phyloP scores from a whole-genome alignment of 2,113 vertebrate species.

The Pionites leucogaster region DNA sequence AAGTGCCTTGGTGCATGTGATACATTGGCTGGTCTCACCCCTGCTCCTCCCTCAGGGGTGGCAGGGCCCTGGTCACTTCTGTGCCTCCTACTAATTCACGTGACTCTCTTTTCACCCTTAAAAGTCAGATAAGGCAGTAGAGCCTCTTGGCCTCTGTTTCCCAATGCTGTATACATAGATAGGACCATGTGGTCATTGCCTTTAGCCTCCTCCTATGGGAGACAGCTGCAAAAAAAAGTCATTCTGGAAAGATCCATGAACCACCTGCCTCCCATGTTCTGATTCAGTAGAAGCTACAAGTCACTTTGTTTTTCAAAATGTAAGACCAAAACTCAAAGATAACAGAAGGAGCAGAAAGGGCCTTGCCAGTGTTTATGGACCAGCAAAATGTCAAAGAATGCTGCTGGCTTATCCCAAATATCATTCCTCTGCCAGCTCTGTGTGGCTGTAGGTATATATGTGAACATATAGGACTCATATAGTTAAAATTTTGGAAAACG shows the following conservation, averaged over 20 bases:
- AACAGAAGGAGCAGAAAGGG: neutral
- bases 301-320: neutral
- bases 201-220: neutral
- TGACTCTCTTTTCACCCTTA: neutral
- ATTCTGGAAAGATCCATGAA: neutral
- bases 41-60: neutral
- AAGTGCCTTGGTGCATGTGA: rapidly evolving
- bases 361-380: neutral
- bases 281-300: neutral
- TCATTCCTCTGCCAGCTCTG: neutral
- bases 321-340: neutral
- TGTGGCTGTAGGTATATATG: neutral
- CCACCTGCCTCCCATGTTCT: neutral
- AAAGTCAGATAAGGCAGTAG: neutral
- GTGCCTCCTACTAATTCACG: neutral
- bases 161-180: rapidly evolving
- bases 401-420: neutral
- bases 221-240: neutral
- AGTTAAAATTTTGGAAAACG: neutral
- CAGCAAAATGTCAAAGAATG: neutral
- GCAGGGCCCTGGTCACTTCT: neutral
- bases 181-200: rapidly evolving
- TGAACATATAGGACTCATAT: neutral
- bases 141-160: neutral
- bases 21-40: neutral